These are phyloP conservation scores for Camponotus fellah DNA, from an alignment of 2,888 invertebrate species.

Conservation along the genomic window DNA sequence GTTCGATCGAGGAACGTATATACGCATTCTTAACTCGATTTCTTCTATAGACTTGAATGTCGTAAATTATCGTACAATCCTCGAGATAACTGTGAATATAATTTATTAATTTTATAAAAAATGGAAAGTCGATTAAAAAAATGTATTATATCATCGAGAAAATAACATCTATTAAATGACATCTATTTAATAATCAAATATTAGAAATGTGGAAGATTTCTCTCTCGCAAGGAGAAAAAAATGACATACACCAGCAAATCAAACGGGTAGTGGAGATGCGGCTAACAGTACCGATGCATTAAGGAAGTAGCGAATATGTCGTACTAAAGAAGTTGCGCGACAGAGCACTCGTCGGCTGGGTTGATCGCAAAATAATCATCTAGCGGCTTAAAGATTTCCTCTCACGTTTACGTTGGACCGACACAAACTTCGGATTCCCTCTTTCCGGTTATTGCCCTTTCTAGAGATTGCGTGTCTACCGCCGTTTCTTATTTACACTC, in stretches of 20 bases:
- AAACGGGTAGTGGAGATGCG: neutral
- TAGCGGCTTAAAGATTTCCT: constrained; percentile 16
- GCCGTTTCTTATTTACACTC: constrained; percentile 67
- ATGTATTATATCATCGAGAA: neutral
- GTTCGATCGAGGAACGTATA: neutral
- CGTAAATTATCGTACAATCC: neutral
- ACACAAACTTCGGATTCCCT: constrained; percentile 56
- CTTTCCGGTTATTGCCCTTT: constrained; percentile 70
- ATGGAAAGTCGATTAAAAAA: neutral
- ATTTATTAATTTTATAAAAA: neutral
- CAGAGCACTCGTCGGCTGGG: constrained; percentile 42
- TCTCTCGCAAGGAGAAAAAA: neutral
- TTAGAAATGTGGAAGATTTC: neutral
- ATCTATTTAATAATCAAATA: neutral
- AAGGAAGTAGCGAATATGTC: constrained; percentile 50
- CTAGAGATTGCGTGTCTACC: constrained; percentile 61
- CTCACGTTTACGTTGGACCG: constrained; percentile 33
- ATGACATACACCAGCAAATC: neutral
- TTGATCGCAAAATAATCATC: constrained; percentile 50
- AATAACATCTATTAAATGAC: neutral
- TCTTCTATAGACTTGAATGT: neutral
- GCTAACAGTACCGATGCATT: constrained; percentile 37
- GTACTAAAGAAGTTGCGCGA: constrained; percentile 68
- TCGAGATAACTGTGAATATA: neutral
- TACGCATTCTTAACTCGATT: neutral